Evolutionary conservation across 2,888 invertebrate species (phyloP).

Genomic region (Nomada lathburiana): DNA sequence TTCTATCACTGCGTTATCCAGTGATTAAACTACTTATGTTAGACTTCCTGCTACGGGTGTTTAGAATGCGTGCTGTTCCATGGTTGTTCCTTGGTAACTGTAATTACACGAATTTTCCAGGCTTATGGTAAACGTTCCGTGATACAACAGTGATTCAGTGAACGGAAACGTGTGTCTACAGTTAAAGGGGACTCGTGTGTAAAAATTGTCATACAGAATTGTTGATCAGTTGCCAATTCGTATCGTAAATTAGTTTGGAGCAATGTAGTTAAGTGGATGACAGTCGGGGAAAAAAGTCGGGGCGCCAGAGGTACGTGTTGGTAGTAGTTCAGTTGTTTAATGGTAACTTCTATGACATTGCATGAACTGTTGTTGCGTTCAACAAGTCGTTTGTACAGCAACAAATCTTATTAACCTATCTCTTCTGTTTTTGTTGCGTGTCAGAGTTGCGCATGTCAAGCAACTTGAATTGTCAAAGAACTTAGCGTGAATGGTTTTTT

Average conservation of each 20-base stretch:
- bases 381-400: background rate
- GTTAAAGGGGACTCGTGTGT: background rate
- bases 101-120: constrained; percentile 59
- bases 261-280: constrained; percentile 62
- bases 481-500: background rate
- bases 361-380: background rate
- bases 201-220: constrained; percentile 17
- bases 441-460: constrained; percentile 3
- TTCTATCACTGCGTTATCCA: constrained; percentile 57
- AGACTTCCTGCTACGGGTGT: constrained; percentile 61
- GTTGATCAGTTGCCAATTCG: constrained; percentile 13
- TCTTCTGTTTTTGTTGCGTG: constrained; percentile 20
- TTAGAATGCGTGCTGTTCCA: constrained; percentile 57
- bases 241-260: constrained; percentile 5
- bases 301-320: constrained; percentile 40
- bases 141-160: constrained; percentile 35
- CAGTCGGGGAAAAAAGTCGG: constrained; percentile 36
- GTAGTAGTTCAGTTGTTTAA: background rate
- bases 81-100: constrained; percentile 44
- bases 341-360: background rate
- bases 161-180: constrained; percentile 16
- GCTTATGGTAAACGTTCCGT: constrained; percentile 22
- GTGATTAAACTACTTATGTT: constrained; percentile 59
- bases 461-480: background rate
- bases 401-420: constrained; percentile 27